Base-by-base conservation (phyloP, 2,888 invertebrate genomes). In the Diachrysia chrysitis region DNA sequence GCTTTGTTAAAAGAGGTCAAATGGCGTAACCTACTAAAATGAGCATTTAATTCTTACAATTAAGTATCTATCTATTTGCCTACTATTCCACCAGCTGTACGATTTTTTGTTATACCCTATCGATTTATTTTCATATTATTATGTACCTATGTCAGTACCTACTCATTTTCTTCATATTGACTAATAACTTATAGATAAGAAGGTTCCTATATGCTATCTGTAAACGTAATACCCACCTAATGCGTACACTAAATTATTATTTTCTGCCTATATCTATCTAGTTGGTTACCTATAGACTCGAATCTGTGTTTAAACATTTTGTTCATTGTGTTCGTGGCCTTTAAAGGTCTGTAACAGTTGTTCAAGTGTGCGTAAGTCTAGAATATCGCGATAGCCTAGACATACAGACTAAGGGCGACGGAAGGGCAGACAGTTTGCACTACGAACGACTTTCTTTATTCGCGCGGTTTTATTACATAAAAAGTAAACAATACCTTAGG, bases 341-440 rank as follows among this genome's bases (percentile, higher is more conserved):
- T 37, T 32, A 62, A 76, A 70, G 57, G 65, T 62, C 46, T 66
- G 32, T 66, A 63, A 32, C 42, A 9, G 53, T 9, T 67, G 63
- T 64, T 57, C 23, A 25, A 66, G 74, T 80, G 78, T 73, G 69
- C 56, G 74, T 79, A 62, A 53, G 37, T 42, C 65, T 66, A 61
- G 70, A 79, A 68, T 66, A 69, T 73, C 63, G 80, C 54, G 62
- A 75, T 78, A 78, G 74, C 64, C 76, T 77, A 79, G 78, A 74
- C 78, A 78, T 77, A 72, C 85, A 81, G 81, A 82, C 74, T 74
- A 85, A 90, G 90, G 90, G 84, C 90, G 84, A 83, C 83, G 86
- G 87, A 89, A 90, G 89, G 90, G 89, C 90, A 89, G 90, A 89
- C 89, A 71, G 84, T 82, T 79, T 85, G 85, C 81, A 83, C 78